Evolutionary conservation across 2,797 vertebrate genomes (phyloP).

Genomic region (Falco concolor): DNA sequence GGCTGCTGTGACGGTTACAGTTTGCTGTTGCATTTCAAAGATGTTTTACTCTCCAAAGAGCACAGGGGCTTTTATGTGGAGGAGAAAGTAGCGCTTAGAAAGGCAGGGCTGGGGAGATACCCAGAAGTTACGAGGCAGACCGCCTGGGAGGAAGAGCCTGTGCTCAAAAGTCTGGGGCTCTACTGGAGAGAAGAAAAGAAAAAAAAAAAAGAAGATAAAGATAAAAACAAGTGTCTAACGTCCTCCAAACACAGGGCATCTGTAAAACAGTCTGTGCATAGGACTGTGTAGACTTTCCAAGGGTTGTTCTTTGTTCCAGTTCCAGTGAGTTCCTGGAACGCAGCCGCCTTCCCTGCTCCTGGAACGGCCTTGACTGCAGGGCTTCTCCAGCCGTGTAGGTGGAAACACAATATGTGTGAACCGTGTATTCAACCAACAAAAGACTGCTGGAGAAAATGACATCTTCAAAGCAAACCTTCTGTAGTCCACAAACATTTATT

Average conservation of each 20-base stretch:
- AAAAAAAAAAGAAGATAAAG: not conserved
- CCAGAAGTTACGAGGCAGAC: not conserved
- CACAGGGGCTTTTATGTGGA: not conserved
- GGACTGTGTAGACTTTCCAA: constrained; percentile 62
- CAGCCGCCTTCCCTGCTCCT: constrained; percentile 62
- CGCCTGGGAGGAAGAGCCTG: constrained; percentile 16
- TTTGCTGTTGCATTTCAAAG: constrained; percentile 18
- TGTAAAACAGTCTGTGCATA: constrained; percentile 51
- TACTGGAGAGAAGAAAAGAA: rapidly evolving
- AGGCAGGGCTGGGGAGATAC: not conserved
- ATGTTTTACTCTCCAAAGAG: not conserved
- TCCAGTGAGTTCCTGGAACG: constrained; percentile 66
- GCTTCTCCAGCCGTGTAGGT: constrained; percentile 57
- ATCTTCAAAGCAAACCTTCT: constrained; percentile 35
- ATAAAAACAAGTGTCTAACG: constrained; percentile 51
- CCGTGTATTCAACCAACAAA: not conserved
- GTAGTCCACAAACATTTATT: not conserved
- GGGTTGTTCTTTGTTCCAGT: constrained; percentile 67
- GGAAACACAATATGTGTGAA: constrained; percentile 51
- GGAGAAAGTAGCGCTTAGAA: not conserved
- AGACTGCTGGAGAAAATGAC: not conserved
- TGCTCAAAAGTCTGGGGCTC: not conserved
- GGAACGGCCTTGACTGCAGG: constrained; percentile 61
- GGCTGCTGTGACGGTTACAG: not conserved
- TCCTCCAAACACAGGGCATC: constrained; percentile 55